These are phyloP conservation scores for Camponotus pennsylvanicus DNA, from an alignment of 1,140 invertebrate genomes.

Conservation along the genomic window DNA sequence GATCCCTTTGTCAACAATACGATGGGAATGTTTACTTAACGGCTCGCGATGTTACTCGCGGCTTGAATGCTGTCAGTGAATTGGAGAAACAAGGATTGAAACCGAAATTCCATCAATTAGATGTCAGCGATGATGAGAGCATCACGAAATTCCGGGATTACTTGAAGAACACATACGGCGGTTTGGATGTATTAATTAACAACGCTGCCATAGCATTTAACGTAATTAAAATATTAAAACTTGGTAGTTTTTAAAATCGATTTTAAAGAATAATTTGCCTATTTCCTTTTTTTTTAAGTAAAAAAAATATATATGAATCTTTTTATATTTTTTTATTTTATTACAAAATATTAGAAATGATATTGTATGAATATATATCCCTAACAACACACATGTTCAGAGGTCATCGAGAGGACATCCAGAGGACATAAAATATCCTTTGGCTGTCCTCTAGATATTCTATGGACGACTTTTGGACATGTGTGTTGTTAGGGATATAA, in stretches of 20 bases:
- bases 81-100: constrained; percentile 56
- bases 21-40: constrained; percentile 89
- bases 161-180: constrained; percentile 89
- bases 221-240: constrained; percentile 73
- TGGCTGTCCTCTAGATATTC: no score
- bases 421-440: no score
- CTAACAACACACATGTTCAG: no score
- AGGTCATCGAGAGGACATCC: no score
- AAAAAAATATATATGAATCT: no score
- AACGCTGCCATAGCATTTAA: constrained; percentile 94
- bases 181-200: constrained; percentile 93
- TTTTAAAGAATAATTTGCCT: constrained; percentile 6
- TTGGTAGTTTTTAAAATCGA: neutral
- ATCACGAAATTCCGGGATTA: constrained; percentile 82
- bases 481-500: no score
- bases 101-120: constrained; percentile 67
- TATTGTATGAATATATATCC: no score
- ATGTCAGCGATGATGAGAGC: constrained; percentile 62
- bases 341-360: no score
- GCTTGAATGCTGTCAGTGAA: constrained; percentile 87
- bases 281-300: no score
- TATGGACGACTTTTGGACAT: no score
- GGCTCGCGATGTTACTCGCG: constrained; percentile 87
- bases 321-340: no score
- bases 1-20: constrained; percentile 88